Evolutionary conservation across 2,888 invertebrate genomes (phyloP).

Genomic region (Orthosia gracilis): DNA sequence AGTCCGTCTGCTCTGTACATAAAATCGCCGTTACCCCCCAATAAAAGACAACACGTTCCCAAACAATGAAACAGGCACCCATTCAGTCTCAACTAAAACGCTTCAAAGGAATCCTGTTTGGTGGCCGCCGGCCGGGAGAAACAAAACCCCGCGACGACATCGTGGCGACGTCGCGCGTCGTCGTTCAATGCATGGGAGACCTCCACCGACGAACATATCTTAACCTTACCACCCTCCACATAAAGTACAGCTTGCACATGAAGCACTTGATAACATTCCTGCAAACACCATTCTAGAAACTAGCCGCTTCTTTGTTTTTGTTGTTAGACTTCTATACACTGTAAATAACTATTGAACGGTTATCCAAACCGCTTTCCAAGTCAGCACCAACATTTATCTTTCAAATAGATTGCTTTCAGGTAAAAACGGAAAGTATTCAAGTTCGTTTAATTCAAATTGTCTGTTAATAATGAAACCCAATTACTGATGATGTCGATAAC

Average conservation of each 20-base stretch:
- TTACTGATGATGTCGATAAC: slow-evolving; percentile 53
- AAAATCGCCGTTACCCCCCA: slow-evolving; percentile 60
- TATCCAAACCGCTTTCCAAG: slow-evolving; percentile 52
- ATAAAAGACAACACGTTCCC: slow-evolving; percentile 70
- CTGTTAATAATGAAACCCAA: slow-evolving; percentile 58
- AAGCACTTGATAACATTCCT: slow-evolving; percentile 47
- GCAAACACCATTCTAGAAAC: slow-evolving; percentile 66
- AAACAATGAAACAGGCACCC: slow-evolving; percentile 80
- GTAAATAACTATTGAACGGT: slow-evolving; percentile 49
- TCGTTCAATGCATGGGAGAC: slow-evolving; percentile 51
- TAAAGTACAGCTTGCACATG: slow-evolving; percentile 51
- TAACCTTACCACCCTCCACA: slow-evolving; percentile 61
- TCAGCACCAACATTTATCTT: slow-evolving; percentile 42
- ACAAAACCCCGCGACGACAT: slow-evolving; percentile 73
- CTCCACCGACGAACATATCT: slow-evolving; percentile 39
- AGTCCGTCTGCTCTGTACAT: slow-evolving; percentile 37
- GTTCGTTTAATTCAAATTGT: slow-evolving; percentile 62
- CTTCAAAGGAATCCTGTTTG: slow-evolving; percentile 84
- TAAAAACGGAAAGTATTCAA: slow-evolving; percentile 65
- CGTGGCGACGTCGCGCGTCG: slow-evolving; percentile 58
- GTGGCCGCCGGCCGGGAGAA: slow-evolving; percentile 70
- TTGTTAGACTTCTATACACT: slow-evolving; percentile 44
- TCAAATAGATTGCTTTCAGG: slow-evolving; percentile 55
- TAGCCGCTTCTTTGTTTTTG: slow-evolving; percentile 64
- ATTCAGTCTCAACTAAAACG: slow-evolving; percentile 78